Percentiles rank a stretch among this genome's conserved stretches.
phyloP scores from a whole-genome alignment of 2,797 vertebrate genomes.

The Rhabdomys pumilio region DNA sequence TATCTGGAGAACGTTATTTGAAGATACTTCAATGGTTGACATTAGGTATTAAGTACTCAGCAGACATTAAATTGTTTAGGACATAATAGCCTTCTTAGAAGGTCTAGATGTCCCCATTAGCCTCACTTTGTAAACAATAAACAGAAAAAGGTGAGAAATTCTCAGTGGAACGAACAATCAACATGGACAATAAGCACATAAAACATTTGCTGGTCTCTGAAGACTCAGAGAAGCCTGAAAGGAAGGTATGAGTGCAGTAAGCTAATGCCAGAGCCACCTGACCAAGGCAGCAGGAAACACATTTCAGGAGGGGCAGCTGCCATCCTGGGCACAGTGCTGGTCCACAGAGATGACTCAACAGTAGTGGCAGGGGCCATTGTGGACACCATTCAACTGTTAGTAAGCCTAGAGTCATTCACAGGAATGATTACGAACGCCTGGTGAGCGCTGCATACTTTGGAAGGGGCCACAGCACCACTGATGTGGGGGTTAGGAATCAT shows the following conservation, averaged over 20 bases:
- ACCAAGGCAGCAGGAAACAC: not conserved
- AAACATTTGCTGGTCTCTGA: conserved; percentile 22
- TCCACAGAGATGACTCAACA: not conserved
- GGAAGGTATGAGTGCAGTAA: not conserved
- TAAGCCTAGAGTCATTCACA: not conserved
- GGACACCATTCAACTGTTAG: not conserved
- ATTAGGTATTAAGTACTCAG: not conserved
- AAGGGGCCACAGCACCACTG: conserved; percentile 5
- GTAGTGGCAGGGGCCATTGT: not conserved
- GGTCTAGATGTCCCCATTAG: not conserved
- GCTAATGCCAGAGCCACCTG: not conserved
- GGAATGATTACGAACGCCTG: conserved; percentile 38
- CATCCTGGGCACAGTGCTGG: not conserved
- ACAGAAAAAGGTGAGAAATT: not conserved
- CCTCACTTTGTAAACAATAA: conserved; percentile 29
- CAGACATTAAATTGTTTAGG: not conserved
- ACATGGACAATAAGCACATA: not conserved
- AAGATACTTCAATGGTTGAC: not conserved
- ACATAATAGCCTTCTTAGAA: not conserved
- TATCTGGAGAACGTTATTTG: not conserved
- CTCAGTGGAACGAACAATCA: not conserved
- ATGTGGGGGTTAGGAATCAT: conserved; percentile 69
- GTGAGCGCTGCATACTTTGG: not conserved
- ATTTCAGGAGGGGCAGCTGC: not conserved
- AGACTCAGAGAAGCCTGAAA: not conserved